Evolutionary conservation across 1,140 invertebrate genomes (phyloP), one percentile per base, ranked within the genome.

Genomic region (Solen grandis): DNA sequence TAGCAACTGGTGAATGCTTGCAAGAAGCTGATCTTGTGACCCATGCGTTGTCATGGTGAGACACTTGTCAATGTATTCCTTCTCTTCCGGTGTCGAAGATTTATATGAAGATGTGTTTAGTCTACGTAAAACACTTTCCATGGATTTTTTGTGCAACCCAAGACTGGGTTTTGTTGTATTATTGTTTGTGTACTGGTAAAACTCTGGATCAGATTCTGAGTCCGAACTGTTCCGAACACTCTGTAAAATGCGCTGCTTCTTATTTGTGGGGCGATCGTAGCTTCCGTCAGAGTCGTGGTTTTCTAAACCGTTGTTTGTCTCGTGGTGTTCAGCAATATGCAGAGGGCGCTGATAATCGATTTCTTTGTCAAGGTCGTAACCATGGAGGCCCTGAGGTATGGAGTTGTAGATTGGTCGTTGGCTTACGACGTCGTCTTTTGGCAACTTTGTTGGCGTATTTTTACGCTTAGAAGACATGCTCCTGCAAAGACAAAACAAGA

Each of bases 381-480:
- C 60, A 29, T 69, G 65, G 54, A 52, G 31, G 8, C 46, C 52
- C 35, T 78, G 75, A 78, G 75, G 75, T 69, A 69, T 66, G 19
- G 25, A 69, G 63, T 68, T 68, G 75, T 41, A 78, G 65, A 78
- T 66, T 78, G 63, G 75, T 78, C 70, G 80, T 29, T 85, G 82
- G 46, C 25, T 75, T 78, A 85, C 75, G 88, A 94, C 93, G 87
- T 94, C 94, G 92, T 96, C 95, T 93, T 96, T 96, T 93, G 96
- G 95, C 93, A 97, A 94, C 94, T 97, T 97, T 83, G 96, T 96
- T 93, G 96, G 96, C 92, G 96, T 96, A 91, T 96, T 97, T 93
- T 97, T 97, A 93, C 96, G 95, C 95, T 97, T 97, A 93, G 96
- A 97, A 95, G 96, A 97, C 96, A 97, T 97, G 94, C 95, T 96